A percentile compares a stretch with the other conserved stretches of the same genome.
These are phyloP conservation scores for Zapus hudsonius DNA, from an alignment of 2,113 vertebrate species.

Conservation along the genomic window DNA sequence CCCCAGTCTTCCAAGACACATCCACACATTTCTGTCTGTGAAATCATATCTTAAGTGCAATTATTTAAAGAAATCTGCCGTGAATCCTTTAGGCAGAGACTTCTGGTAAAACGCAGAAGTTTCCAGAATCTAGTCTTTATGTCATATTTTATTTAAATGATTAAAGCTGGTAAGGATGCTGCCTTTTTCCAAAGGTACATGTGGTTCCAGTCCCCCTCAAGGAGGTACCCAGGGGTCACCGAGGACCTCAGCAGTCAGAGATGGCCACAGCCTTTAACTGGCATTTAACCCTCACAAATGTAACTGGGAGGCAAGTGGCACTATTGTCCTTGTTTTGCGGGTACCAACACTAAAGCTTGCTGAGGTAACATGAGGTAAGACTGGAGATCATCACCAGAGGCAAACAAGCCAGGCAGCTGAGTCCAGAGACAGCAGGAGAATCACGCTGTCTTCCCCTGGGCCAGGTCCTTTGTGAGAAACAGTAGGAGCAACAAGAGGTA, in stretches of 20 bases:
- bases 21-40: background rate
- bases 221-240: background rate
- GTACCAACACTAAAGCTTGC: background rate
- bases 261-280: background rate
- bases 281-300: background rate
- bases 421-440: background rate
- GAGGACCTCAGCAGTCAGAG: background rate
- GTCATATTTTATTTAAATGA: background rate
- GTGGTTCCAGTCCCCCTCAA: background rate
- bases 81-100: constrained; percentile 41
- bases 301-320: background rate
- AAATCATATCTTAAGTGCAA: background rate
- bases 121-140: background rate
- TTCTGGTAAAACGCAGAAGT: constrained; percentile 22
- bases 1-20: background rate
- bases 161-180: background rate
- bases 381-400: background rate
- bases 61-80: constrained; percentile 54
- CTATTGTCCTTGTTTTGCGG: background rate
- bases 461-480: background rate
- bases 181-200: background rate
- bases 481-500: background rate
- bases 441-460: background rate
- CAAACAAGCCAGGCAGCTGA: background rate
- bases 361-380: constrained; percentile 1